These are phyloP conservation scores for Drosophila atripex DNA, from an alignment of 2,888 invertebrate species.

Conservation along the genomic window DNA sequence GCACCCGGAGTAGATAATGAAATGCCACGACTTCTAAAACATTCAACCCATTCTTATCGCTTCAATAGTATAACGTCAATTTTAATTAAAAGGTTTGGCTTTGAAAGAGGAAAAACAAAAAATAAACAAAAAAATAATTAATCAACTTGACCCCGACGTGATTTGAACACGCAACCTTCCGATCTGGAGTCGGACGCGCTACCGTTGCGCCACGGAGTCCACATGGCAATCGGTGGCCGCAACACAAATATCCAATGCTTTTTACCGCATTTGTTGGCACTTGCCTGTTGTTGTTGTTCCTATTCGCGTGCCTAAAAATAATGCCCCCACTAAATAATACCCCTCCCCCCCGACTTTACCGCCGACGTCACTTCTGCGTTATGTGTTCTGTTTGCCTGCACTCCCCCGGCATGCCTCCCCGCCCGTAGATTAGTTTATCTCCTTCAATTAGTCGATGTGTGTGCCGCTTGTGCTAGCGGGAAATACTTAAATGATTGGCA, in stretches of 20 bases:
- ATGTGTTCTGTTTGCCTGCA: slow-evolving; percentile 1
- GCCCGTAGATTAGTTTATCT: slow-evolving; percentile 47
- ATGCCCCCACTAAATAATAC: slow-evolving; percentile 30
- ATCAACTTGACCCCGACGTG: slow-evolving; percentile 70
- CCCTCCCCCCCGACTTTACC: slow-evolving; percentile 11
- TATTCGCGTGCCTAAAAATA: slow-evolving; percentile 51
- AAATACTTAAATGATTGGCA: slow-evolving; percentile 31
- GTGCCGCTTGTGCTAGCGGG: slow-evolving; percentile 20
- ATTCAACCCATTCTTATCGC: neutral
- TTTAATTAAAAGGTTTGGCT: neutral
- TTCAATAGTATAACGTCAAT: neutral
- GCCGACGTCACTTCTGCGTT: slow-evolving; percentile 11
- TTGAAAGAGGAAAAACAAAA: slow-evolving; percentile 4
- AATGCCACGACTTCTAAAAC: too few species aligned
- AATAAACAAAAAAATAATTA: slow-evolving; percentile 6
- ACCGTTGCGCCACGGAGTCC: slow-evolving; percentile 77
- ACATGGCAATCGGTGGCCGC: slow-evolving; percentile 4
- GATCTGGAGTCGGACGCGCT: slow-evolving; percentile 79
- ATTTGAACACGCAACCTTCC: slow-evolving; percentile 78
- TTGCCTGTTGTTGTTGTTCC: slow-evolving; percentile 19
- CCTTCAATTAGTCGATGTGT: slow-evolving; percentile 33
- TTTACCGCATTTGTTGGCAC: slow-evolving; percentile 8
- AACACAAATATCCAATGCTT: slow-evolving; percentile 9
- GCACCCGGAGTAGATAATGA: too few species aligned
- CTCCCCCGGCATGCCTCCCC: neutral